Base-by-base conservation (phyloP, 2,113 vertebrate genomes). In the Sebastes fasciatus region DNA sequence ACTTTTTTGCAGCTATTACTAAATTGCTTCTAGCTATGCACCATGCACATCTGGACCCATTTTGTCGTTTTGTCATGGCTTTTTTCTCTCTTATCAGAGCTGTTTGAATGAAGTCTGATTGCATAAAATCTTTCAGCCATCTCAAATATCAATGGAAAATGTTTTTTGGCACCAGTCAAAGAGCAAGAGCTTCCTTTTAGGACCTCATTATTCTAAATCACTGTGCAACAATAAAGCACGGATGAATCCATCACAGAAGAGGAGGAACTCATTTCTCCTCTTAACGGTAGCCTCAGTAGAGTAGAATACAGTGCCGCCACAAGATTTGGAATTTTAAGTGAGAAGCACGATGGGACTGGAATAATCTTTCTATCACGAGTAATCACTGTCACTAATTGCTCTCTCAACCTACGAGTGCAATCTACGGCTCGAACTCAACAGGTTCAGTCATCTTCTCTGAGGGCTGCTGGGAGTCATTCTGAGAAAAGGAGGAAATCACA, bases 361-460 rank as follows among this genome's bases (percentile, higher is more conserved):
- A 65, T 78, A 68, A 87, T 85, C 79, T 64, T 54, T 67, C 75
- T 17, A 54, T 87, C 52, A 40, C 43, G 2, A 69, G 69, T 85
- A 80, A 77, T 90, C 79, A 74, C 63, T 16, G 0, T 72, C 79
- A 34, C 68, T 85, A 85, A 89, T 80, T 82, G 57, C 68, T 75
- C 64, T 81, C 77, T 83, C 10, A 43, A 57, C 77, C 77, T 74
- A 19, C 55, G 1, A 75, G 63, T 65, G 48, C 54, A 45, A 84
- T 79, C 52, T 70, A 14, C 49, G 49, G 76, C 57, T 23, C 49
- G 17, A 79, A 26, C 75, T 79, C 66, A 54, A 65, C 75, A 74
- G 82, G 71, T 77, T 8, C 9, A 2, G 64, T 42, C 57, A 19
- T 67, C 66, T n/a, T 55, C 65, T 64, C 26, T 8, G 69, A 62